Evolutionary conservation across 2,113 vertebrate genomes (phyloP).

Genomic region (Pterophyllum scalare): DNA sequence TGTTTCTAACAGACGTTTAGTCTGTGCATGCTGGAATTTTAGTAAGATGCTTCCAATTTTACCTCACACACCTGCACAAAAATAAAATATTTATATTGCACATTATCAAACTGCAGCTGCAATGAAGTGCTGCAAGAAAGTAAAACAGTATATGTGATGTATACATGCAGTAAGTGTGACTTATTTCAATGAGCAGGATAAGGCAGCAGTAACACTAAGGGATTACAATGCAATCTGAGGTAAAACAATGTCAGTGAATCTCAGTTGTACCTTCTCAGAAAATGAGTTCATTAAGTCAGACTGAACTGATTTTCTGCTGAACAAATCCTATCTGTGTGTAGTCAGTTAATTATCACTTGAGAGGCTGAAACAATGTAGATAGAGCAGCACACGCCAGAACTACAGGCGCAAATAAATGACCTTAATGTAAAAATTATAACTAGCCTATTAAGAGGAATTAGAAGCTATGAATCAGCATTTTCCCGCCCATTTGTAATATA

Average conservation of each 20-base stretch:
- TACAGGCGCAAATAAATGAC: conserved; percentile 53
- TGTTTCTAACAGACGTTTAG: not conserved
- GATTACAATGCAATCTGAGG: not conserved
- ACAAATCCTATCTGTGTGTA: not conserved
- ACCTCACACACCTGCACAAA: not conserved
- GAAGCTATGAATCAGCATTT: conserved; percentile 58
- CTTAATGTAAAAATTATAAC: conserved; percentile 53
- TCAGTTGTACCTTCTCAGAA: not conserved
- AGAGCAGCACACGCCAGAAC: conserved; percentile 33
- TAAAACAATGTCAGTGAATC: conserved; percentile 4
- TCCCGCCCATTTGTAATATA: conserved; percentile 34
- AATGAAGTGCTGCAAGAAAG: not conserved
- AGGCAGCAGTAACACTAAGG: not conserved
- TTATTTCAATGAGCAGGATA: conserved; percentile 7
- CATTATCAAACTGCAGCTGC: not conserved
- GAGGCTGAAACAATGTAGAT: conserved; percentile 59
- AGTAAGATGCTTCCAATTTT: not conserved
- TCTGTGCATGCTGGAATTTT: not conserved
- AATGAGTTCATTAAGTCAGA: not conserved
- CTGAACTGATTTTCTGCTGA: conserved; percentile 46
- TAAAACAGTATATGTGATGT: not conserved
- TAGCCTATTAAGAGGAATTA: conserved; percentile 53
- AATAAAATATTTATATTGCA: not conserved
- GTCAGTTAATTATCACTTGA: conserved; percentile 63
- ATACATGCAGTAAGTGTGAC: not conserved